Base-by-base conservation (phyloP, 1,140 invertebrate genomes). In the Drosophila tropicalis region DNA sequence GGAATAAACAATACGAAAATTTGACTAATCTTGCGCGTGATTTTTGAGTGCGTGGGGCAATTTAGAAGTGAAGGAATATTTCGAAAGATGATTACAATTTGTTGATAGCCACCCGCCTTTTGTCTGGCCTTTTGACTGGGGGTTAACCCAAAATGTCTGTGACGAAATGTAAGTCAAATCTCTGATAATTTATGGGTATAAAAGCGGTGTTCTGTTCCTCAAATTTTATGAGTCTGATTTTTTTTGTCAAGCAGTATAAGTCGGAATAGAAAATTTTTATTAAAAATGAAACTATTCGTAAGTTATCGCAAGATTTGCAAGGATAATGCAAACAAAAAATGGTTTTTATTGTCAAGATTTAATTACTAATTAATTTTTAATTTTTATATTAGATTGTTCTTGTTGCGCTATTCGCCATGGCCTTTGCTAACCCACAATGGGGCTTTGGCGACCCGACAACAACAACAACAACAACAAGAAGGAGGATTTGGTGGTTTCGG, bases 211-310 rank as follows among this genome's bases (percentile, higher is more conserved):
- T 22, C 9, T n/a, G 40, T 54, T 19, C 9, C 5, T 32, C 41
- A n/a, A 60, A 41, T 22, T 12, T 3, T 22, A 22, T 17, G 17
- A 51, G 19, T 51, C 17, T 10, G 44, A 5, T 12, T 22, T 51
- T 5, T 51, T 19, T 17, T 51, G 44, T 51, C 44, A 51, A 10
- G 22, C 44, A 5, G 44, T 12, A 22, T 19, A 12, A 51, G 22
- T 22, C 44, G 3, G 12, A 22, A 0, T 10, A 4, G 10, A 51
- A 39, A 39, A 13, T 12, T 10, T 10, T 47, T 3, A 47, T 9
- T 5, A 3, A 47, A 51, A 51, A 51, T 73, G 61, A 73, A 73
- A 54, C 58, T 73, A 10, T 5, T 60, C 2, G 71, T 73, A 17
- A 54, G 69, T 72, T 7, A 47, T 34, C 15, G n/a, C 32, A 54